These are phyloP conservation scores for Batillaria attramentaria DNA, from an alignment of 1,140 invertebrate genomes.

Conservation along the genomic window DNA sequence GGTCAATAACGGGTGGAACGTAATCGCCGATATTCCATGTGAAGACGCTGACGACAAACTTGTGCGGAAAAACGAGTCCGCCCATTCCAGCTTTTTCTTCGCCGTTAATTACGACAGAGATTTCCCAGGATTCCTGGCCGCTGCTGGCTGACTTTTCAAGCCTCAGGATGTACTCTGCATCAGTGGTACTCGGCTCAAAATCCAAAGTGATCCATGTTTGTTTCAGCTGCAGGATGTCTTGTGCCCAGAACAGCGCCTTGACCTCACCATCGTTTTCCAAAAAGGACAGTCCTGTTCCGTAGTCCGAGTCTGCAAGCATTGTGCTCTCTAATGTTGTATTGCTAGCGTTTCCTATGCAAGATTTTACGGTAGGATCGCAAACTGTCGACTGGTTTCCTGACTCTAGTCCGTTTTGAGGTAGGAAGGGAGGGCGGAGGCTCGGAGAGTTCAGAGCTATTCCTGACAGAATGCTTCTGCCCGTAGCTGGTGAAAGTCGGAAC, in stretches of 20 bases:
- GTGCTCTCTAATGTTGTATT: too few relatives aligned
- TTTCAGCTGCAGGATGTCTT: neutral
- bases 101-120: neutral
- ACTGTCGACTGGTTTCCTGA: conserved; percentile 11
- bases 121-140: neutral
- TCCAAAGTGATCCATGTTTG: conserved; percentile 3
- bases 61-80: neutral
- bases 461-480: neutral
- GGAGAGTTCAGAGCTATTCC: neutral
- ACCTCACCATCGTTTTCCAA: neutral
- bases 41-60: neutral
- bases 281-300: neutral
- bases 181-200: neutral
- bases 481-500: neutral
- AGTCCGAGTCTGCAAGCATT: neutral
- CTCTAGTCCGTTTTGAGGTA: neutral
- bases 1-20: conserved; percentile 7
- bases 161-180: conserved; percentile 1
- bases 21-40: conserved; percentile 4
- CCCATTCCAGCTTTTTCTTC: neutral
- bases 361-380: neutral
- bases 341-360: neutral
- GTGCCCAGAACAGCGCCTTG: conserved; percentile 11
- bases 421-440: neutral
- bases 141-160: neutral